These are phyloP conservation scores for Thymelicus acteon DNA, from an alignment of 2,888 invertebrate species.

Conservation along the genomic window DNA sequence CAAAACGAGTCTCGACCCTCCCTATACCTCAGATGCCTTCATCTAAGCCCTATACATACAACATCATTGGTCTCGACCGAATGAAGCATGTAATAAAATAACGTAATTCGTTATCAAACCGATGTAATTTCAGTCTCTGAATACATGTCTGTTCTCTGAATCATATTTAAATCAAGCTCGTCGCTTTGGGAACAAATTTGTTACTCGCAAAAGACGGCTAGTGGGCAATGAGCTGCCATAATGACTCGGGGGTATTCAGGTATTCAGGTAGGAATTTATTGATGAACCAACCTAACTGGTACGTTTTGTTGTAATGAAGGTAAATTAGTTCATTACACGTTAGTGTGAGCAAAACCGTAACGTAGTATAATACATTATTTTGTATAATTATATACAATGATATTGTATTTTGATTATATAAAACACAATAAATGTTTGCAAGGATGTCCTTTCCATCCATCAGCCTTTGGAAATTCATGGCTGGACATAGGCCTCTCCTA, in stretches of 20 bases:
- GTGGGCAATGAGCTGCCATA: slow-evolving; percentile 16
- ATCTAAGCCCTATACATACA: too few species aligned
- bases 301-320: neutral
- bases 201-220: slow-evolving; percentile 18
- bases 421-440: too few species aligned
- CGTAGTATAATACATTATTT: too few species aligned
- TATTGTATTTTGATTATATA: too few species aligned
- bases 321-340: neutral
- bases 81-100: neutral
- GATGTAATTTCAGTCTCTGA: slow-evolving; percentile 10
- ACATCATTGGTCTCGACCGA: too few species aligned
- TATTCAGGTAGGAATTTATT: slow-evolving; percentile 18
- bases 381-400: too few species aligned
- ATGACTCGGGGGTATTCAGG: slow-evolving; percentile 24
- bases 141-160: neutral
- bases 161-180: slow-evolving; percentile 27
- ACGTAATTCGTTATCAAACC: slow-evolving; percentile 2
- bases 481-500: too few species aligned
- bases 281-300: neutral
- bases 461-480: too few species aligned
- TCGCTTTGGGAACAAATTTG: slow-evolving; percentile 22
- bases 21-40: too few species aligned
- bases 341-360: too few species aligned
- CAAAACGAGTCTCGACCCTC: too few species aligned
- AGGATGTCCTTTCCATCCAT: too few species aligned